Evolutionary conservation across 92 coral and sea anemone genomes (phyloP).

Genomic region (Zoanthus gigantus): DNA sequence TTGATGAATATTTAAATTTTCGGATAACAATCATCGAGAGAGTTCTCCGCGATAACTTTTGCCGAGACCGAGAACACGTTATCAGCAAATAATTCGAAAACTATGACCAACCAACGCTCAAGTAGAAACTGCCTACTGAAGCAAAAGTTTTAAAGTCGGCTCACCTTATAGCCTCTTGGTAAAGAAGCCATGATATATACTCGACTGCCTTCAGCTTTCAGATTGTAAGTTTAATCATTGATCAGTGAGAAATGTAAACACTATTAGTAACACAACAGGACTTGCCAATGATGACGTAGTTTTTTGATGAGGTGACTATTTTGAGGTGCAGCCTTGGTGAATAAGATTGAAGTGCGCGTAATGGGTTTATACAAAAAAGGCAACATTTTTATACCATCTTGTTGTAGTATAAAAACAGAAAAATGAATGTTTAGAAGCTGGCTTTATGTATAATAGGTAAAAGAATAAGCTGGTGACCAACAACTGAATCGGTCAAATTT

Average conservation of each 20-base stretch:
- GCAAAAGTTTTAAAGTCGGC: not conserved
- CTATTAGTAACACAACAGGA: not conserved
- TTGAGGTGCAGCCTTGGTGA: not conserved
- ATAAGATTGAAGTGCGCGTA: not conserved
- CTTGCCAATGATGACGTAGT: constrained; percentile 16
- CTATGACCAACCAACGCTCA: not conserved
- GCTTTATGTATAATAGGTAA: not conserved
- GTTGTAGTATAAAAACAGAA: not conserved
- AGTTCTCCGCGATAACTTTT: not conserved
- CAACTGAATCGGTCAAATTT: not conserved
- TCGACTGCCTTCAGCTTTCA: not conserved
- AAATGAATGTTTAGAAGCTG: not conserved
- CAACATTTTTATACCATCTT: not conserved
- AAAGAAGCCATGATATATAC: constrained; percentile 22
- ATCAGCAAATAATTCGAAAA: not conserved
- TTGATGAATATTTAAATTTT: constrained; percentile 3
- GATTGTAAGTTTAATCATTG: constrained; percentile 11
- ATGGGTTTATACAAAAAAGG: constrained; percentile 24
- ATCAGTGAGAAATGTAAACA: constrained; percentile 30
- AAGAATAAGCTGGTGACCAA: not conserved
- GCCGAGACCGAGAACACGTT: not conserved
- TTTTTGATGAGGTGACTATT: not conserved
- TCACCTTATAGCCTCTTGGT: constrained; percentile 34
- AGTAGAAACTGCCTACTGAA: not conserved
- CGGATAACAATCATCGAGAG: not conserved